These are phyloP conservation scores for Engystomops pustulosus DNA, from an alignment of 2,113 vertebrate genomes.

Conservation along the genomic window DNA sequence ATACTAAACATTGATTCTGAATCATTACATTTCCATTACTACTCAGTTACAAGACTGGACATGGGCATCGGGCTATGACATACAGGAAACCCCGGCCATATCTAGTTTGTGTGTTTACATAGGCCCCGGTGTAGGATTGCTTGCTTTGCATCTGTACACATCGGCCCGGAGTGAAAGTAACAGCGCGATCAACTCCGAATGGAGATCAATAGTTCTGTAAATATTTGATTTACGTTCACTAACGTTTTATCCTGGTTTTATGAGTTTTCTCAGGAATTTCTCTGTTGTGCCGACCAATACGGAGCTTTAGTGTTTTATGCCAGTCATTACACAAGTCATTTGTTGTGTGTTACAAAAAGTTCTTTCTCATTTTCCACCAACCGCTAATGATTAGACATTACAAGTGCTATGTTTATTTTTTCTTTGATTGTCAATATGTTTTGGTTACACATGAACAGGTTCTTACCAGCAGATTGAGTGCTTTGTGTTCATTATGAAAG, in stretches of 20 bases:
- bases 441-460: too few relatives aligned
- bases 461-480: too few relatives aligned
- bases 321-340: background rate
- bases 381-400: background rate
- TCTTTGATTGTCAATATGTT: too few relatives aligned
- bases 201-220: conserved; percentile 23
- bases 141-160: background rate
- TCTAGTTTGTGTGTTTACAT: background rate
- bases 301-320: background rate
- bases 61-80: background rate
- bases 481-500: too few relatives aligned
- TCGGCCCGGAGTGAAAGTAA: background rate
- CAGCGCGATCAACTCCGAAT: background rate
- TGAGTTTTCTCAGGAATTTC: conserved; percentile 7
- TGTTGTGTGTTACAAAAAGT: background rate
- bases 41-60: conserved; percentile 16
- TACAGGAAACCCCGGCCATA: background rate
- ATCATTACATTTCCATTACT: conserved; percentile 58
- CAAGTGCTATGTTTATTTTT: too few relatives aligned
- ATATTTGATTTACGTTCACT: conserved; percentile 31
- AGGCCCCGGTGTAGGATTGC: background rate
- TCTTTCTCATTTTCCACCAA: background rate
- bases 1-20: conserved; percentile 63
- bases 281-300: background rate
- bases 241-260: background rate